phyloP scores from a whole-genome alignment of 2,888 invertebrate genomes.

The Calameuta pallipes region DNA sequence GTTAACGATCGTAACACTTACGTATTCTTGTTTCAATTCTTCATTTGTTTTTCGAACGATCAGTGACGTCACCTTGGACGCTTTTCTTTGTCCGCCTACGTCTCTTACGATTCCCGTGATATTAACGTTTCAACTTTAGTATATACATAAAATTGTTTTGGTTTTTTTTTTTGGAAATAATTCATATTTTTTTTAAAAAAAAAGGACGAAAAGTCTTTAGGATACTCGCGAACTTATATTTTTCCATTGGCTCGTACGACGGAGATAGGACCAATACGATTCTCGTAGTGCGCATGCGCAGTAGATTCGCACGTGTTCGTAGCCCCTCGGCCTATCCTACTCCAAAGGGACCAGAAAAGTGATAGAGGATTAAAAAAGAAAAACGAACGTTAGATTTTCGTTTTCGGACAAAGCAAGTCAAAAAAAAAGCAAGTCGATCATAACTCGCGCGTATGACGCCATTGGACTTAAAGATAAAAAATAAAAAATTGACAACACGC shows the following conservation, averaged over 20 bases:
- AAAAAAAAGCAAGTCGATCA: slow-evolving; percentile 18
- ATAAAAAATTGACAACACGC: not conserved
- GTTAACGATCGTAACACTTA: not conserved
- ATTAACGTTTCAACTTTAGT: not conserved
- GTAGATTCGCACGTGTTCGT: slow-evolving; percentile 27
- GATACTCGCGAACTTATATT: not conserved
- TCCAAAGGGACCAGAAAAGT: slow-evolving; percentile 61
- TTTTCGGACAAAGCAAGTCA: slow-evolving; percentile 42
- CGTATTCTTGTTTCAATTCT: not conserved
- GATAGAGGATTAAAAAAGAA: slow-evolving; percentile 38
- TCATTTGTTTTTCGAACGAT: not conserved
- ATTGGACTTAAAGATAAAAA: not conserved
- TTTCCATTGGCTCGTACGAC: not conserved
- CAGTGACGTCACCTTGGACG: not conserved
- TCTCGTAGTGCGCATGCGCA: not conserved
- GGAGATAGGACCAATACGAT: too few species aligned
- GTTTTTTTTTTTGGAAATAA: not conserved
- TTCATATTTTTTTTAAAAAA: too few species aligned
- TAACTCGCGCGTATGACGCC: not conserved
- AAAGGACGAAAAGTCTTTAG: not conserved
- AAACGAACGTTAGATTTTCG: slow-evolving; percentile 38
- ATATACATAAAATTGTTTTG: not conserved
- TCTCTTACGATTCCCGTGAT: not conserved
- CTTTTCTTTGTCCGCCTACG: not conserved
- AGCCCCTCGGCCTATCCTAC: slow-evolving; percentile 49